phyloP scores from a whole-genome alignment of 2,113 vertebrate species.

The Nothocercus julius region DNA sequence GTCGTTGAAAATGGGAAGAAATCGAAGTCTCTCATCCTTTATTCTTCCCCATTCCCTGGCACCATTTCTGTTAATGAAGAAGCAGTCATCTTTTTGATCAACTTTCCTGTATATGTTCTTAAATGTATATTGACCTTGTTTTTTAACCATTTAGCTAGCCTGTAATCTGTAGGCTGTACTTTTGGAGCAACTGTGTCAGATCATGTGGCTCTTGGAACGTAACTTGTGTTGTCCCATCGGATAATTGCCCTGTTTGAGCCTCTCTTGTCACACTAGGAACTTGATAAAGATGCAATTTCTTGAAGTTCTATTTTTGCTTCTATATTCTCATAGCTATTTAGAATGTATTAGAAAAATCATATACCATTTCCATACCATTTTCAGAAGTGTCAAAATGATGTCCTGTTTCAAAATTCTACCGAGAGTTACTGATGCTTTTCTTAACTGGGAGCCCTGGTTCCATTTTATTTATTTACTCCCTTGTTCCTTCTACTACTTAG shows the following conservation, averaged over 20 bases:
- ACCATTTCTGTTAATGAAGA: neutral
- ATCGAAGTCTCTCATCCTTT: neutral
- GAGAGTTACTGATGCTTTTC: neutral
- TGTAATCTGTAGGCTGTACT: neutral
- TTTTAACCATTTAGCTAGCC: neutral
- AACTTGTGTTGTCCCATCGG: neutral
- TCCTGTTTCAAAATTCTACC: neutral
- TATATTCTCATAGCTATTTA: neutral
- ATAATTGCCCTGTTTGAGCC: neutral
- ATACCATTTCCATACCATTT: neutral
- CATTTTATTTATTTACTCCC: accelerated
- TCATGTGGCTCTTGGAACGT: neutral
- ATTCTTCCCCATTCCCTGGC: neutral
- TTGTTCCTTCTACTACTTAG: neutral
- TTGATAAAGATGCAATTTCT: neutral
- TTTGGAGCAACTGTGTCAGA: too few relatives aligned
- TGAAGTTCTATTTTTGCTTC: neutral
- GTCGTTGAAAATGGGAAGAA: neutral
- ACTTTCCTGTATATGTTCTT: neutral
- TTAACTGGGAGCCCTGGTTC: accelerated
- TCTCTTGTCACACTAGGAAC: neutral
- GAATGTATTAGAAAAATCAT: neutral
- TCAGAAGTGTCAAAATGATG: neutral
- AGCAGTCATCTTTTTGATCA: neutral
- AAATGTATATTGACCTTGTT: neutral